Percentiles rank a stretch among this genome's conserved stretches.
Evolutionary conservation across 1,140 invertebrate genomes (phyloP).

Genomic region (Camponotus pennsylvanicus): DNA sequence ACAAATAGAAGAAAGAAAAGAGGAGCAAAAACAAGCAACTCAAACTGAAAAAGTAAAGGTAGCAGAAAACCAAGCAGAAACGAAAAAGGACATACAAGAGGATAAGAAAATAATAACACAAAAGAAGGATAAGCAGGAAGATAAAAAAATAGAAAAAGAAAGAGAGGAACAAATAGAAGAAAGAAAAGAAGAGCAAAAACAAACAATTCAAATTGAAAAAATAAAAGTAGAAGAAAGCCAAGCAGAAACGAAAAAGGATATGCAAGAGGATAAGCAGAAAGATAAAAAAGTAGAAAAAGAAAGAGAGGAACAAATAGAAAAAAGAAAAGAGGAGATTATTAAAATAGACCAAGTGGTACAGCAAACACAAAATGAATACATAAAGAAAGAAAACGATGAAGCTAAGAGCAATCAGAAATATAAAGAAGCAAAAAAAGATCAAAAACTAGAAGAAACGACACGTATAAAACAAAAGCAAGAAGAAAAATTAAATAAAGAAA

Average conservation of each 20-base stretch:
- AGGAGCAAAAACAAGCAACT: slow-evolving; percentile 1
- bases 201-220: slow-evolving; percentile 12
- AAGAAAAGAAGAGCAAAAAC: slow-evolving; percentile 31
- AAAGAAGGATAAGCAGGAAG: neutral
- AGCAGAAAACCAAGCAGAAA: neutral
- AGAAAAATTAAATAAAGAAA: slow-evolving; percentile 46
- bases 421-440: slow-evolving; percentile 35
- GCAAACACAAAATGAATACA: slow-evolving; percentile 12
- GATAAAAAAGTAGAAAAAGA: slow-evolving; percentile 37
- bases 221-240: slow-evolving; percentile 1
- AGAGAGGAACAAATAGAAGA: neutral
- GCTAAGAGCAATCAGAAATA: neutral
- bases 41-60: slow-evolving; percentile 21
- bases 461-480: slow-evolving; percentile 50
- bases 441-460: neutral
- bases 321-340: slow-evolving; percentile 53
- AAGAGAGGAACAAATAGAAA: slow-evolving; percentile 37
- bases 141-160: too few relatives aligned
- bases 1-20: slow-evolving; percentile 5
- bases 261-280: slow-evolving; percentile 38
- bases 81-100: slow-evolving; percentile 51
- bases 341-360: slow-evolving; percentile 31
- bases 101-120: slow-evolving; percentile 16
- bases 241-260: slow-evolving; percentile 44
- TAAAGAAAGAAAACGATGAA: slow-evolving; percentile 10